phyloP scores from a whole-genome alignment of 2,888 invertebrate genomes.

The Thumatha senex region DNA sequence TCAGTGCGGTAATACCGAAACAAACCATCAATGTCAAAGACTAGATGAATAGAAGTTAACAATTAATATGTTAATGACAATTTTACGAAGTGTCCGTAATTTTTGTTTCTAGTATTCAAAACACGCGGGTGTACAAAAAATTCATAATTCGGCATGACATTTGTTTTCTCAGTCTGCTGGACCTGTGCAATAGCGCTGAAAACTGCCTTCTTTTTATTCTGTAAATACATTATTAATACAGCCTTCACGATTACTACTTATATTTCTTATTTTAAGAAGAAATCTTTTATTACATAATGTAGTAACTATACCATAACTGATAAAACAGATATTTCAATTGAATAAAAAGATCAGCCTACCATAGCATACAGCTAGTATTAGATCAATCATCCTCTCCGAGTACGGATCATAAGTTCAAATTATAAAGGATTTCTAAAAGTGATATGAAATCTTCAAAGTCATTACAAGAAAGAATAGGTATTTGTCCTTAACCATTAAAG shows the following conservation, averaged over 20 bases:
- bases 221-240: slow-evolving; percentile 34
- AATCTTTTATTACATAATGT: slow-evolving; percentile 25
- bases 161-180: slow-evolving; percentile 51
- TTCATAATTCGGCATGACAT: slow-evolving; percentile 60
- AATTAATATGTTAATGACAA: slow-evolving; percentile 78
- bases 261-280: slow-evolving; percentile 16
- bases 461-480: no score
- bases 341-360: no score
- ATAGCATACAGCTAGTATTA: no score
- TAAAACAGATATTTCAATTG: no score
- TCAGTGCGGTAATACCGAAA: slow-evolving; percentile 78
- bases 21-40: slow-evolving; percentile 80
- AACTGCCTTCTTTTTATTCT: no score
- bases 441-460: no score
- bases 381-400: no score
- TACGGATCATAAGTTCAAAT: no score
- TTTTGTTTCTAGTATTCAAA: slow-evolving; percentile 65
- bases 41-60: slow-evolving; percentile 70
- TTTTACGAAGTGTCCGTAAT: slow-evolving; percentile 61
- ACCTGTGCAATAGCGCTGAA: slow-evolving; percentile 51
- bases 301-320: no score
- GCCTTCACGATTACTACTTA: slow-evolving; percentile 19
- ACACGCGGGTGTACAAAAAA: slow-evolving; percentile 65
- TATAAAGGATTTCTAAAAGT: no score
- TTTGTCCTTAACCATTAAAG: no score